These are phyloP conservation scores for Xylota segnis DNA, from an alignment of 2,888 invertebrate genomes.

Conservation along the genomic window DNA sequence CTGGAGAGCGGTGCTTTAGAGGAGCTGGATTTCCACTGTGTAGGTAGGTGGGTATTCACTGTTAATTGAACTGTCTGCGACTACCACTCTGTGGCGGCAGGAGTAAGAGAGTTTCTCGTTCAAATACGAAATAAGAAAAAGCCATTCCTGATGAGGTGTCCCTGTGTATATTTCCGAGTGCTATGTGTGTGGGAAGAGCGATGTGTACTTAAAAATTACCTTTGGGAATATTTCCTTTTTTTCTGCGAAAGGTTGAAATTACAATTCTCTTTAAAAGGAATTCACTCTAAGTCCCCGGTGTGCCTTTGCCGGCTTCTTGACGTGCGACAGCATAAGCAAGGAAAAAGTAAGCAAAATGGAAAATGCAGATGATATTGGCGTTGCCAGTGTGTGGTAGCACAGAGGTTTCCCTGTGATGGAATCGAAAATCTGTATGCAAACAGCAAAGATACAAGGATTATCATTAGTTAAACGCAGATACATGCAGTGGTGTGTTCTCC, in stretches of 20 bases:
- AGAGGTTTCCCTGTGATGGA: slow-evolving; percentile 19
- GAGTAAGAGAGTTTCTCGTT: slow-evolving; percentile 3
- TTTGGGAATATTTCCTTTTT: slow-evolving; percentile 30
- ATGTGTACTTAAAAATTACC: slow-evolving; percentile 47
- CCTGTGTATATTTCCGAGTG: not conserved
- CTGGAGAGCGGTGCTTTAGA: slow-evolving; percentile 12
- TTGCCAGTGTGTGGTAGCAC: not conserved
- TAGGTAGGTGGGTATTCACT: slow-evolving; percentile 36
- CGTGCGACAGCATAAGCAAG: not conserved
- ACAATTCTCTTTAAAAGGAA: slow-evolving; percentile 19
- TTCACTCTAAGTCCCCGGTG: not conserved
- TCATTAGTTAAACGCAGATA: slow-evolving; percentile 47
- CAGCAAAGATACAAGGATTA: slow-evolving; percentile 53
- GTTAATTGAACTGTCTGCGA: slow-evolving; percentile 63
- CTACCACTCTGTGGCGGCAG: not conserved
- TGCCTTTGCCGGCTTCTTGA: not conserved
- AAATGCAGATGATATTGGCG: slow-evolving; percentile 51
- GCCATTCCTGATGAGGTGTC: slow-evolving; percentile 27
- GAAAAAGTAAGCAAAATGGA: slow-evolving; percentile 4
- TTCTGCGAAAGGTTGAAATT: slow-evolving; percentile 20
- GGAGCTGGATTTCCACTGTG: slow-evolving; percentile 12
- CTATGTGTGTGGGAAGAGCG: not conserved
- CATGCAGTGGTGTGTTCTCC: not conserved
- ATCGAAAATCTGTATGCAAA: slow-evolving; percentile 56
- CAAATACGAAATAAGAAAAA: not conserved